A percentile compares a stretch with the other conserved stretches of the same genome.
Evolutionary conservation across 2,888 invertebrate genomes (phyloP).

Genomic region (Helicoverpa assulta): DNA sequence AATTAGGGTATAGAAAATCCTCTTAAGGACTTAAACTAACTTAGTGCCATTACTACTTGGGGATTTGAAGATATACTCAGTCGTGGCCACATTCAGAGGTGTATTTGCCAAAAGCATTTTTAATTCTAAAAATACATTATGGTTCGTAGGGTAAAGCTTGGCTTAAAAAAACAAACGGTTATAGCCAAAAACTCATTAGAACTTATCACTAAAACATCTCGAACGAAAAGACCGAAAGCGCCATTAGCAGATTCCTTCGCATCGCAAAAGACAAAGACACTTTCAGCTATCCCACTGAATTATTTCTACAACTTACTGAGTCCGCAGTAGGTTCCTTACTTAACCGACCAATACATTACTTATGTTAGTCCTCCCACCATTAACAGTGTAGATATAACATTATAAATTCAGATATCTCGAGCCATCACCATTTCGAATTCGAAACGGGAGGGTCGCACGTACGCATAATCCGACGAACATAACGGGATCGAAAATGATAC

Average conservation of each 20-base stretch:
- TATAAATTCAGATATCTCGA: constrained; percentile 82
- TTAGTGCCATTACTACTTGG: neutral
- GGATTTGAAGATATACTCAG: neutral
- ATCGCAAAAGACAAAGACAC: constrained; percentile 38
- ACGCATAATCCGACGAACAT: constrained; percentile 85
- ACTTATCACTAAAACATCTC: constrained; percentile 48
- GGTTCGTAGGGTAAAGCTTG: too few species aligned
- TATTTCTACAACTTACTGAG: constrained; percentile 34
- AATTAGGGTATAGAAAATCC: constrained; percentile 18
- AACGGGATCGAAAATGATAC: constrained; percentile 90
- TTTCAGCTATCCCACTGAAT: constrained; percentile 37
- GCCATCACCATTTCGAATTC: constrained; percentile 80
- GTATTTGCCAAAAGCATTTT: too few species aligned
- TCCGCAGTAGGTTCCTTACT: constrained; percentile 38
- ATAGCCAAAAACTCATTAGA: constrained; percentile 18
- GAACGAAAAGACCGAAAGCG: constrained; percentile 21
- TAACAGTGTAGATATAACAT: constrained; percentile 72
- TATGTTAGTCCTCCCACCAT: constrained; percentile 55
- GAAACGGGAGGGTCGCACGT: constrained; percentile 75
- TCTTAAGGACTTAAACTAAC: constrained; percentile 7
- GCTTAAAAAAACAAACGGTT: neutral
- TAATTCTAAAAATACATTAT: too few species aligned
- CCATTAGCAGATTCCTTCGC: constrained; percentile 49
- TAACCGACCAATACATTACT: constrained; percentile 49
- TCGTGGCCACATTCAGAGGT: neutral